Evolutionary conservation across 2,113 vertebrate species (phyloP).

Genomic region (Speoplatyrhinus poulsoni): DNA sequence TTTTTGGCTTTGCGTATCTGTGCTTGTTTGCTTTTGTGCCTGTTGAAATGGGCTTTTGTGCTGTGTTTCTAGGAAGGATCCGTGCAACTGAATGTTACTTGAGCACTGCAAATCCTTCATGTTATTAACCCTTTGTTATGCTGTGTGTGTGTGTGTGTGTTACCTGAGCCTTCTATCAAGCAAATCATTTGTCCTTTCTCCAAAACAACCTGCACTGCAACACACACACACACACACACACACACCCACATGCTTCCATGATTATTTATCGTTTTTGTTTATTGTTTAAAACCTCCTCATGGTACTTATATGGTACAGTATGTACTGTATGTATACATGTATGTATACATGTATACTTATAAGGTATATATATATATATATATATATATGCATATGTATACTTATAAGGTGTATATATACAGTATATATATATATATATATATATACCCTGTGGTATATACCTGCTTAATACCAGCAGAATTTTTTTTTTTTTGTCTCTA

Average conservation of each 20-base stretch:
- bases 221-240: too few species aligned
- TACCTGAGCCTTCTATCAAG: not conserved
- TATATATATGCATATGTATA: not conserved
- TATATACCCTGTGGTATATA: not conserved
- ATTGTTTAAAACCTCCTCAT: too few species aligned
- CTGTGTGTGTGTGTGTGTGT: conserved; percentile 2
- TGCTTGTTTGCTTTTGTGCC: conserved; percentile 34
- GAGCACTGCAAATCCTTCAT: conserved; percentile 34
- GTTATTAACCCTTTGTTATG: conserved; percentile 6
- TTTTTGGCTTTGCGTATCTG: conserved; percentile 28
- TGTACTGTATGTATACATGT: conserved; percentile 11
- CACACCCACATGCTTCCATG: too few species aligned
- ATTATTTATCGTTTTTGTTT: too few species aligned
- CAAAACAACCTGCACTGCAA: too few species aligned
- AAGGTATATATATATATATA: not conserved
- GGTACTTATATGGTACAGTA: not conserved
- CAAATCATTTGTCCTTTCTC: too few species aligned
- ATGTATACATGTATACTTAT: conserved; percentile 5
- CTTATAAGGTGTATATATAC: too few species aligned
- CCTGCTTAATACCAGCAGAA: too few species aligned
- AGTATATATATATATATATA: not conserved
- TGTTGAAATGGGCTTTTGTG: conserved; percentile 1
- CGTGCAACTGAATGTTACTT: conserved; percentile 23
- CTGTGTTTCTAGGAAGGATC: conserved; percentile 16
- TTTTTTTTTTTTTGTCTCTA: too few species aligned